Evolutionary conservation across 2,888 invertebrate genomes (phyloP), one percentile per base, ranked within the genome.

Genomic region (Kryphioiulus occultus): DNA sequence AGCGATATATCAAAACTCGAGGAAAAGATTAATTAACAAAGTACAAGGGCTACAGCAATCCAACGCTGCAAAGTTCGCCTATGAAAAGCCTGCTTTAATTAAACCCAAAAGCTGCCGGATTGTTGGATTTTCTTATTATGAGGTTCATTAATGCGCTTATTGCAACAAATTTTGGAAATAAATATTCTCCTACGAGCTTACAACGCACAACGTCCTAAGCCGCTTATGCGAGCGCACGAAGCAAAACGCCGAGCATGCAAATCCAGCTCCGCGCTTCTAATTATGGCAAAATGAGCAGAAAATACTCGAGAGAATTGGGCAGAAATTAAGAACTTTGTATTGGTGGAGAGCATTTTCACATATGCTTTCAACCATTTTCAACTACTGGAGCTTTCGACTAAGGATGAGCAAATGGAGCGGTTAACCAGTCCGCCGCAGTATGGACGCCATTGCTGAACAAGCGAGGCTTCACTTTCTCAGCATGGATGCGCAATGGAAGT

Each of bases 141-240:
- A 68, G 68, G 68, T 68, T 68, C 68, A 68, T 68, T 68, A 68
- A 68, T 68, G 68, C 68, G 68, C 68, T 68, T 68, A 68, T 68
- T 68, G 68, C 68, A 68, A 68, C 68, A 68, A 68, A 68, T 68
- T 68, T 68, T 26, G 10, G 68, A 68, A 68, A 68, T 68, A 68
- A 68, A 68, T 68, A 68, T 68, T 68, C 68, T 68, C 68, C 68
- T 7, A 68, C 22, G 68, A 26, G 68, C 68, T 68, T 68, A 68
- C 68, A 68, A 10, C 22, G 12, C 10, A 22, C 10, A 68, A n/a
- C 22, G 68, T 5, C 68, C 68, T 68, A 68, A 68, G 68, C 68
- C 68, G 68, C 68, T 68, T 68, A 68, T 10, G 59, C 59, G 59
- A 17, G 53, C n/a, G 53, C 53, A n/a, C 26, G 0, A 10, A 68